Conservation (phyloP, 2,797 vertebrate species). For the Mallotus villosus region DNA sequence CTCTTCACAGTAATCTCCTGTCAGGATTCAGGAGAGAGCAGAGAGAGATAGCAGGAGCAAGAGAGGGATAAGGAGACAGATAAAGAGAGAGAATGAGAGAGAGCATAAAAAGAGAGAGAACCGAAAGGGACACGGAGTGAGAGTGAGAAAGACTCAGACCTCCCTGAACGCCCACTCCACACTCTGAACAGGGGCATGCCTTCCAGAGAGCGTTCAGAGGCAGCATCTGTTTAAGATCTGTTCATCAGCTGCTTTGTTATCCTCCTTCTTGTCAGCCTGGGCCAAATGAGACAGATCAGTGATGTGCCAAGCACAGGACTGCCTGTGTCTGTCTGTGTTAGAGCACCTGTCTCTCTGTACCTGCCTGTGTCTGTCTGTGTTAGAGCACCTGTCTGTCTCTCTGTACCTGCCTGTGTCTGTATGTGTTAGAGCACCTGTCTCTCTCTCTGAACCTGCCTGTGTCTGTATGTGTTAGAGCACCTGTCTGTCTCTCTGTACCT, state of each 20-base stretch:
- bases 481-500: too few relatives aligned
- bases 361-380: too few relatives aligned
- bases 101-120: constrained; percentile 22
- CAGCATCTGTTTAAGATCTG: constrained; percentile 41
- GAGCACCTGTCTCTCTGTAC: constrained; percentile 18
- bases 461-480: too few relatives aligned
- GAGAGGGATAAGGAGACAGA: neutral
- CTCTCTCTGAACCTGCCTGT: too few relatives aligned
- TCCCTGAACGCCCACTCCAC: constrained; percentile 32
- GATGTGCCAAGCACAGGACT: constrained; percentile 3
- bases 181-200: constrained; percentile 21
- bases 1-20: constrained; percentile 54
- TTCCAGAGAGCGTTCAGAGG: constrained; percentile 25
- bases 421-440: too few relatives aligned
- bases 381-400: too few relatives aligned
- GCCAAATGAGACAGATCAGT: constrained; percentile 27
- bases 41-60: too few relatives aligned
- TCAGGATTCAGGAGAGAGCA: constrained; percentile 43
- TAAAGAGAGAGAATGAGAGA: constrained; percentile 11
- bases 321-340: constrained; percentile 17
- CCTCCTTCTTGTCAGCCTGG: neutral
- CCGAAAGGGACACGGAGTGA: too few relatives aligned
- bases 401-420: too few relatives aligned
- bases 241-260: constrained; percentile 20
- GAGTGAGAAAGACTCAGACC: neutral